Evolutionary conservation across 2,797 vertebrate genomes (phyloP).

Genomic region (Coregonus sp.): DNA sequence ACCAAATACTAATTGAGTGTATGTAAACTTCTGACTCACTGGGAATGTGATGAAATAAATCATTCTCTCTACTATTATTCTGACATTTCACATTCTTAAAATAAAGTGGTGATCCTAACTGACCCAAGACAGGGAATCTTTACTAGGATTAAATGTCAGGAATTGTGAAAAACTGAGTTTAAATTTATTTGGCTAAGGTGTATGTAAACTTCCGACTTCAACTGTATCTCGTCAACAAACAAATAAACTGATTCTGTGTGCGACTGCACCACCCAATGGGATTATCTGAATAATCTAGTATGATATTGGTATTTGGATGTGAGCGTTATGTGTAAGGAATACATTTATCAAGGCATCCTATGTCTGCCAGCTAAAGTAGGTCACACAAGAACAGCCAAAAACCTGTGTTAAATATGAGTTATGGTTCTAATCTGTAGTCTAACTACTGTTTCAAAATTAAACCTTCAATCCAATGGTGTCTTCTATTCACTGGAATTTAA

Average conservation of each 20-base stretch:
- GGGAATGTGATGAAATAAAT: too few species aligned
- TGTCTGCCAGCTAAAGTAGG: conserved; percentile 45
- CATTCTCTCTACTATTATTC: too few species aligned
- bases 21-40: too few species aligned
- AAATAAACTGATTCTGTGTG: neutral
- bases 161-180: too few species aligned
- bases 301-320: neutral
- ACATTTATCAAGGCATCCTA: neutral
- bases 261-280: neutral
- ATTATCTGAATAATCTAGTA: neutral
- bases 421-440: conserved; percentile 12
- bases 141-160: too few species aligned
- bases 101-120: too few species aligned
- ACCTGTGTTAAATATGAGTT: conserved; percentile 1
- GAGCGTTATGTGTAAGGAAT: conserved; percentile 43
- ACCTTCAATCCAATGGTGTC: neutral
- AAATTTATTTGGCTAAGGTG: too few species aligned
- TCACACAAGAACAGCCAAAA: conserved; percentile 11
- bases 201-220: too few species aligned
- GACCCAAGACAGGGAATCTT: too few species aligned
- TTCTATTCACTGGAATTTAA: neutral
- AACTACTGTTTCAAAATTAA: conserved; percentile 10
- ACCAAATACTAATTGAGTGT: too few species aligned
- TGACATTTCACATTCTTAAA: too few species aligned
- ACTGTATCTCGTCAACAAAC: neutral